Evolutionary conservation across 2,113 vertebrate genomes (phyloP).

Genomic region (Arizona elegans): DNA sequence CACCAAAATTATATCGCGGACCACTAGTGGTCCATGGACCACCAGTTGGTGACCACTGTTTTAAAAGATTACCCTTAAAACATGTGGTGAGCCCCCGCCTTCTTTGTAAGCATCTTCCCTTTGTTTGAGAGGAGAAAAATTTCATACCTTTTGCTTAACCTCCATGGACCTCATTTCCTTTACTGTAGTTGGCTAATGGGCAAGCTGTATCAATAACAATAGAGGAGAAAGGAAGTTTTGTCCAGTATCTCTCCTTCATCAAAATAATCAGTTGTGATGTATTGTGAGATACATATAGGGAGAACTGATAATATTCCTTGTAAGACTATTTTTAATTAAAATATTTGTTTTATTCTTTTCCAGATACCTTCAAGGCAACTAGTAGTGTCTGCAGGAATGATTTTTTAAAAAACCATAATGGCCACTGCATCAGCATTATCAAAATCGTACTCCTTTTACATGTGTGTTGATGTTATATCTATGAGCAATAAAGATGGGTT

Average conservation of each 20-base stretch:
- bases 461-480: not conserved
- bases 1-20: no score
- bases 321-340: not conserved
- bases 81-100: not conserved
- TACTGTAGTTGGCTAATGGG: not conserved
- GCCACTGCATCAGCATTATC: not conserved
- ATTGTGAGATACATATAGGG: not conserved
- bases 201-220: not conserved
- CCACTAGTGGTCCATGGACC: no score
- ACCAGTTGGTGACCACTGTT: not conserved
- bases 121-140: not conserved
- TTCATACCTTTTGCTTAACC: not conserved
- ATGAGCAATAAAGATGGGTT: not conserved
- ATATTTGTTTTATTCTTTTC: not conserved
- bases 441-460: not conserved
- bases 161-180: not conserved
- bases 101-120: not conserved
- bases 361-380: not conserved
- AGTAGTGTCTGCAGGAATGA: not conserved
- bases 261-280: not conserved
- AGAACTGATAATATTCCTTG: not conserved
- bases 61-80: not conserved
- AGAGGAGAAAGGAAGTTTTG: not conserved
- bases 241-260: not conserved
- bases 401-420: not conserved